These are phyloP conservation scores for Cyphomyrus discorhynchus DNA, from an alignment of 2,113 vertebrate genomes.

Conservation along the genomic window DNA sequence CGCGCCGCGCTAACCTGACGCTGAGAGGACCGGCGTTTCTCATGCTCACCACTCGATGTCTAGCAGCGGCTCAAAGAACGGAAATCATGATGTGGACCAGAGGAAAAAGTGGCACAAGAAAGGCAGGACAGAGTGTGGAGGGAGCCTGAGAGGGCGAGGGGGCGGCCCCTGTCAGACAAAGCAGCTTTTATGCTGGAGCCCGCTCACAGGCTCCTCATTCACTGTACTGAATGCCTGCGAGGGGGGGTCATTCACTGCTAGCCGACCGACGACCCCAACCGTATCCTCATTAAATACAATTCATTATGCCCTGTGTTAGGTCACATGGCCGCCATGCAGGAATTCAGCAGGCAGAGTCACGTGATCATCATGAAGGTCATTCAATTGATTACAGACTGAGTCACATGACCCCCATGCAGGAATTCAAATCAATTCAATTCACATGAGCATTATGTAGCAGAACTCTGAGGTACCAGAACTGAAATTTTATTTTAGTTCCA, in stretches of 20 bases:
- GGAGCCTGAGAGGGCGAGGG: neutral
- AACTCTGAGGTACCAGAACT: neutral
- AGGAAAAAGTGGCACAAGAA: slow-evolving; percentile 10
- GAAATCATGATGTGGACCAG: neutral
- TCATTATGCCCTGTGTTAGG: neutral
- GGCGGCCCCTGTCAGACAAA: neutral
- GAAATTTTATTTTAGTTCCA: neutral
- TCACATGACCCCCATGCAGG: neutral
- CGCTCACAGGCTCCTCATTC: neutral
- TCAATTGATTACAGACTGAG: too few species aligned
- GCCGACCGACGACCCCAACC: neutral
- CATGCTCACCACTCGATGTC: neutral
- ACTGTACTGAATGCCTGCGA: neutral
- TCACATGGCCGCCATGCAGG: neutral
- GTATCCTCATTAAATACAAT: neutral
- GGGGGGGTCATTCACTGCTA: neutral
- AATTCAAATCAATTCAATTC: neutral
- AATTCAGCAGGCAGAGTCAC: neutral
- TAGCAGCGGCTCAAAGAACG: neutral
- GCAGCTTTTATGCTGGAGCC: neutral
- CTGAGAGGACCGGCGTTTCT: neutral
- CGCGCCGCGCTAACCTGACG: neutral
- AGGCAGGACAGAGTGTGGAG: neutral
- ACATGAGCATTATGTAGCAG: neutral
- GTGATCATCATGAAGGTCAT: neutral